Evolutionary conservation across 2,113 vertebrate genomes (phyloP).

Genomic region (Scomber scombrus): DNA sequence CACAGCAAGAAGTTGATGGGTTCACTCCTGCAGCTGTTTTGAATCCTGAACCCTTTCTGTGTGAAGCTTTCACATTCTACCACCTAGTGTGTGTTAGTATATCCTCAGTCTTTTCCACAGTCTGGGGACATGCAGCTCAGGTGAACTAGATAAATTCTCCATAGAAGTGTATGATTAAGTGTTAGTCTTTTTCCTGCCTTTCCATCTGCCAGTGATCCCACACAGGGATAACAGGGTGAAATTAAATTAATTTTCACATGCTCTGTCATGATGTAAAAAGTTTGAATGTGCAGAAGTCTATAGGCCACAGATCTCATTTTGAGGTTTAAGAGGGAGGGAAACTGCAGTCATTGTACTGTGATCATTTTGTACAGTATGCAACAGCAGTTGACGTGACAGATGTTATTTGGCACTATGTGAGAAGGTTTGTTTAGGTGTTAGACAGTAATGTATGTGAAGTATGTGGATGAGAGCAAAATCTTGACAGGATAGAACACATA

Average conservation of each 20-base stretch:
- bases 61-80: background rate
- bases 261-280: slow-evolving; percentile 13
- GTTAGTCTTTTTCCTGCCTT: background rate
- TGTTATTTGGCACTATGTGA: slow-evolving; percentile 22
- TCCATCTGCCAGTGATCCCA: slow-evolving; percentile 1
- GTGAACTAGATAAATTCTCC: slow-evolving; percentile 17
- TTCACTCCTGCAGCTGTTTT: slow-evolving; percentile 15
- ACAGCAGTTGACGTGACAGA: slow-evolving; percentile 41
- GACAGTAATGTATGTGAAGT: slow-evolving; percentile 21
- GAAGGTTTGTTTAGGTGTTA: slow-evolving; percentile 22
- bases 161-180: background rate
- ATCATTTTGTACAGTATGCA: slow-evolving; percentile 18
- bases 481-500: slow-evolving; percentile 5
- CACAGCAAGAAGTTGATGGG: slow-evolving; percentile 6
- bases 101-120: background rate
- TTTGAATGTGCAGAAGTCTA: slow-evolving; percentile 11
- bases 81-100: background rate
- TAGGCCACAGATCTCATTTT: background rate
- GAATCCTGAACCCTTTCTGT: slow-evolving; percentile 9
- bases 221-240: background rate
- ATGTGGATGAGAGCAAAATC: slow-evolving; percentile 15
- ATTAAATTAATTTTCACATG: slow-evolving; percentile 1
- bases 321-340: slow-evolving; percentile 5
- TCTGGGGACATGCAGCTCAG: slow-evolving; percentile 3
- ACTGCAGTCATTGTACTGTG: slow-evolving; percentile 6